phyloP scores from a whole-genome alignment of 2,888 invertebrate genomes.

The Cephalotes varians region DNA sequence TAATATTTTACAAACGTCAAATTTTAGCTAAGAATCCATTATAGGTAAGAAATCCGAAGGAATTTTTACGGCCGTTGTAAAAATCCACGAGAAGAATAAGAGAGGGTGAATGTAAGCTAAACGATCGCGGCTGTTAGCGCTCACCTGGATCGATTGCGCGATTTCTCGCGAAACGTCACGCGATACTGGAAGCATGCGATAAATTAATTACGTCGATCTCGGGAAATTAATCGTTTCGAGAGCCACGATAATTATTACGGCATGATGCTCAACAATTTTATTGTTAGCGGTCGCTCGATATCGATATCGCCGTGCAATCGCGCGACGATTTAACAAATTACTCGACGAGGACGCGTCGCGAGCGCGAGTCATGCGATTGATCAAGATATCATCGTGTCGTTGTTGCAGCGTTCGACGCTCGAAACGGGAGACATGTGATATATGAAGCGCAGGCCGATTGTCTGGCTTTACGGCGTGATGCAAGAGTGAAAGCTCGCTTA shows the following conservation, averaged over 20 bases:
- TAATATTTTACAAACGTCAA: background rate
- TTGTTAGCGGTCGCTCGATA: background rate
- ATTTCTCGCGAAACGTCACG: conserved; percentile 36
- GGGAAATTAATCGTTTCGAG: conserved; percentile 37
- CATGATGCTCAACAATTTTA: background rate
- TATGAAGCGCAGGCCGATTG: conserved; percentile 60
- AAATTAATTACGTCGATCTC: conserved; percentile 35
- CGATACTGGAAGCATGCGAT: conserved; percentile 35
- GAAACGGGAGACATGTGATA: conserved; percentile 61
- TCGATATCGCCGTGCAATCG: background rate
- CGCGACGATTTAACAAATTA: conserved; percentile 22
- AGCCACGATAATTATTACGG: conserved; percentile 25
- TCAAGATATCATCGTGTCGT: conserved; percentile 67
- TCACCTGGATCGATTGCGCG: conserved; percentile 23
- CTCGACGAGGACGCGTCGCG: conserved; percentile 3
- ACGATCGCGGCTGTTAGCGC: conserved; percentile 23
- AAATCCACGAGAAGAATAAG: background rate
- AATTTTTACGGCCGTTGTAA: background rate
- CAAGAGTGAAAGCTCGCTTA: conserved; percentile 70
- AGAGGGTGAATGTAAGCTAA: background rate
- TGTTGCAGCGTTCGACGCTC: conserved; percentile 56
- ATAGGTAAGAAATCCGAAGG: too few species aligned
- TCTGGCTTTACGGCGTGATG: conserved; percentile 57
- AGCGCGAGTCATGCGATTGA: conserved; percentile 39
- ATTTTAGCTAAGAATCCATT: background rate